Base-by-base conservation (phyloP, 2,888 invertebrate genomes). In the Cephus nigrinus region DNA sequence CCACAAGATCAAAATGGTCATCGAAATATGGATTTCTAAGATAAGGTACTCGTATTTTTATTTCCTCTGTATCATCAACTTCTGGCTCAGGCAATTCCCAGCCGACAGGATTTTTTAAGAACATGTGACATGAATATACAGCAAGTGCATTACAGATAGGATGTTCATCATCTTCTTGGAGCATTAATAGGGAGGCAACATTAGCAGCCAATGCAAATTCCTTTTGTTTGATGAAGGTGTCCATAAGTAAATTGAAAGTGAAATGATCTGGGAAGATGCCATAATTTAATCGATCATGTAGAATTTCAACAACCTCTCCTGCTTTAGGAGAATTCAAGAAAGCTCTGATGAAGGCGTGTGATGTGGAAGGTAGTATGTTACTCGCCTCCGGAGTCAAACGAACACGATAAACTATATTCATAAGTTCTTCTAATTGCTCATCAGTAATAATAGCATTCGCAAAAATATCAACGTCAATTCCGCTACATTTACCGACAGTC, bases 221-320 rank as follows among this genome's bases (percentile, higher is more conserved):
- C 77, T 95, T 92, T 55, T 93, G 92, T 86, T 95, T 94, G 78
- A 98, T 92, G 86, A 97, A 95, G 77, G 94, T 93, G 89, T 98
- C 96, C 92, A 99, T 93, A 68, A 98, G 91, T 75, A 98, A 92
- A 91, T 97, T 97, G 12, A 95, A 95, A 40, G 94, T 93, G 84
- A 95, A 96, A 80, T 94, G 92, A 92, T 99, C 98, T n/a, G 97
- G 94, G 89, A 98, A 98, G 55, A 99, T 92, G 1, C 99, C 99
- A 93, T 96, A 99, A 88, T 96, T 96, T 30, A 96, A 90, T 77
- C 97, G 95, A 90, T 98, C 96, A 87, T 96, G 94, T 73, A 99
- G 92, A 11, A 98, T 93, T 30, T 93, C 92, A 0, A 97, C 88
- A 23, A 98, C 92, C 77, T 95, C 94, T 30, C 94, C 93, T n/a